phyloP scores from a whole-genome alignment of 2,888 invertebrate genomes.

The Cylloceria caligata region DNA sequence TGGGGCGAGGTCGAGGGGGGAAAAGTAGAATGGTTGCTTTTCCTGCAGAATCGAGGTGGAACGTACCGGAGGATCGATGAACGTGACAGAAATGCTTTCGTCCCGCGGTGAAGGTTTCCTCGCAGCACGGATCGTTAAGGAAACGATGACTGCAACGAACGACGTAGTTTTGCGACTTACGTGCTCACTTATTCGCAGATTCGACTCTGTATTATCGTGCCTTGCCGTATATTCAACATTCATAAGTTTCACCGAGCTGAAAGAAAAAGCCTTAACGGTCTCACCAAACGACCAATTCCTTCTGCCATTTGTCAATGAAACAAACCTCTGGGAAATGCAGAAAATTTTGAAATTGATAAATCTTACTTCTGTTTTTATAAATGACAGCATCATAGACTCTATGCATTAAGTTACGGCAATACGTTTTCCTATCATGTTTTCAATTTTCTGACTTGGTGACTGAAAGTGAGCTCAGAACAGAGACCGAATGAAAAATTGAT shows the following conservation, averaged over 20 bases:
- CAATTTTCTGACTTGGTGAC: no score
- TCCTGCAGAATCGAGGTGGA: slow-evolving; percentile 22
- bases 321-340: background rate
- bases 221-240: slow-evolving; percentile 40
- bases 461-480: no score
- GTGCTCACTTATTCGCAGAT: slow-evolving; percentile 59
- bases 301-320: slow-evolving; percentile 31
- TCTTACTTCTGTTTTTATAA: no score
- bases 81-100: slow-evolving; percentile 54
- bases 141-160: slow-evolving; percentile 66
- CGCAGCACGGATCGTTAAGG: slow-evolving; percentile 59
- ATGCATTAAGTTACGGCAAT: no score
- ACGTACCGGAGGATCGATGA: slow-evolving; percentile 58
- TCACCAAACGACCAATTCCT: slow-evolving; percentile 36
- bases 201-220: slow-evolving; percentile 36
- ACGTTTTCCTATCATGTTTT: no score
- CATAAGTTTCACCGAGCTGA: slow-evolving; percentile 41
- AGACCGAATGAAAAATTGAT: no score
- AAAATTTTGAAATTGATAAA: no score
- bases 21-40: slow-evolving; percentile 22
- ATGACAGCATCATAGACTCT: no score
- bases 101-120: slow-evolving; percentile 23
- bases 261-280: slow-evolving; percentile 1
- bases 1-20: background rate
- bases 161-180: slow-evolving; percentile 60